Base-by-base conservation (phyloP, 2,888 invertebrate species). In the Octodonta nipae region DNA sequence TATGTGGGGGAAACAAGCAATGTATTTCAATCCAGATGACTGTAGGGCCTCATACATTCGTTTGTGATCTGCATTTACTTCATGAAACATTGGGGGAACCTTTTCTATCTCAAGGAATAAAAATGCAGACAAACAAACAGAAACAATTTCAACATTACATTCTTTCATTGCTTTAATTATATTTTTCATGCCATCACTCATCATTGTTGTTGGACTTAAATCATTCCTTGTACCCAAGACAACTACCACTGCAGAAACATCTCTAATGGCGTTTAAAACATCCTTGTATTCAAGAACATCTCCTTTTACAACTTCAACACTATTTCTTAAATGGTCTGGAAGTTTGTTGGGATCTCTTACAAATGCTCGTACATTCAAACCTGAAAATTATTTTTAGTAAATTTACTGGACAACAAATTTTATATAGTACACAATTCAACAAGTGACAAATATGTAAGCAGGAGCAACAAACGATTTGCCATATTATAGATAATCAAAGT, bases 1-100 rank as follows among this genome's bases (percentile, higher is more conserved):
- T 86, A 50, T 85, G 86, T 1, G 87, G 86, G 87, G 82, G 42
- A 78, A 68, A 12, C 85, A 72, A 1, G 83, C 82, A 45, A 86
- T 66, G 66, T 77, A 87, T 41, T 85, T 73, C 36, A 82, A 57
- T 1, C 66, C 67, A 27, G 78, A 76, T 1, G 62, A 66, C 52
- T 78, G 79, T 5, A 85, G 47, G 3, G 70, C 63, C 31, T 81
- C 70, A 41, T 73, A 70, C 80, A 86, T 82, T 38, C 82, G 66
- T 49, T 75, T 68, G 51, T 88, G 87, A 48, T 88, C 87, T 6
- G 72, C 76, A 43, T 76, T 85, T 2, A 88, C 44, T 33, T 75
- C 68, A 24, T 67, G 67, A 49, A 85, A 86, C 49, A 74, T 71
- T 16, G 71, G 67, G 0, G 87, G 87, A n/a, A 87, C 78, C 56